These are phyloP conservation scores for Mythimna lalbum DNA, from an alignment of 2,888 invertebrate species.

Conservation along the genomic window DNA sequence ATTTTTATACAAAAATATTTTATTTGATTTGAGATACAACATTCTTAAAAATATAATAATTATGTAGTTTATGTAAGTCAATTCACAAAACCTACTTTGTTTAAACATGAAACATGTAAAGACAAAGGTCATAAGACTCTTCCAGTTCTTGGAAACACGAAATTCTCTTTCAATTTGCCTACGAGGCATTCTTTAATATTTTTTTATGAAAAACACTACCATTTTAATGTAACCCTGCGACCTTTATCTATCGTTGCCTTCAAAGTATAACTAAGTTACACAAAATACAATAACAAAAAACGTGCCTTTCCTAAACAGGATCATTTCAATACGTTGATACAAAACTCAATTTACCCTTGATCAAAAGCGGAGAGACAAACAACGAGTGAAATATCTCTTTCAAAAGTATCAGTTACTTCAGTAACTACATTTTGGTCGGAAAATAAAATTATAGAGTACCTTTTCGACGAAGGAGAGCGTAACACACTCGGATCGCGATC, in stretches of 20 bases:
- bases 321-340: slow-evolving; percentile 49
- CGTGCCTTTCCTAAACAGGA: slow-evolving; percentile 10
- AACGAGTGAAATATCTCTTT: slow-evolving; percentile 75
- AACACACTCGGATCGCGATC: slow-evolving; percentile 81
- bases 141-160: neutral
- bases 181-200: neutral
- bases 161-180: neutral
- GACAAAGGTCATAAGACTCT: too few species aligned
- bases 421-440: slow-evolving; percentile 89
- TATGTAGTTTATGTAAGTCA: too few species aligned
- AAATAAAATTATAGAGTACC: slow-evolving; percentile 91
- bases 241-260: slow-evolving; percentile 3
- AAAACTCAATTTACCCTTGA: slow-evolving; percentile 74
- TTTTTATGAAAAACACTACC: neutral
- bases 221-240: neutral
- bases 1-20: too few species aligned
- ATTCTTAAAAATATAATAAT: too few species aligned
- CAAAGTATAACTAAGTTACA: neutral
- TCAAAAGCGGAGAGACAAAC: slow-evolving; percentile 75
- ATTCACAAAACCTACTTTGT: too few species aligned
- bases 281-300: slow-evolving; percentile 15
- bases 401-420: slow-evolving; percentile 86
- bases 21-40: too few species aligned
- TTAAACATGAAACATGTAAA: too few species aligned
- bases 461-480: slow-evolving; percentile 86